These are phyloP conservation scores for Crocidura indochinensis DNA, from an alignment of 2,797 vertebrate genomes.

Conservation along the genomic window DNA sequence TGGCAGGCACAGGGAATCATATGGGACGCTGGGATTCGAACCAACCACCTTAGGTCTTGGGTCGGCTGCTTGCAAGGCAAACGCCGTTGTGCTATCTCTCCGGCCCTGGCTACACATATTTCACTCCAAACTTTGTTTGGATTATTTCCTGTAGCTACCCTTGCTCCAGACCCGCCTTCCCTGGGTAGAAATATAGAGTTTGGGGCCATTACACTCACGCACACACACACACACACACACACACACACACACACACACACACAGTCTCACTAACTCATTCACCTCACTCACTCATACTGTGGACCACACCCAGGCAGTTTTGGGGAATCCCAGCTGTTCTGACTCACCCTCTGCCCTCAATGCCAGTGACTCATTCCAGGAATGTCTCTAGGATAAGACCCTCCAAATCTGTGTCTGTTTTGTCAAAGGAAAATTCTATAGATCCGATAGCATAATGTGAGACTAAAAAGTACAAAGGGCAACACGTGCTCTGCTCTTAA, in stretches of 20 bases:
- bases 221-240: not conserved
- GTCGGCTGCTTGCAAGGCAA: too few species aligned
- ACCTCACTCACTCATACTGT: not conserved
- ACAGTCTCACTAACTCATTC: not conserved
- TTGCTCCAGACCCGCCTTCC: too few species aligned
- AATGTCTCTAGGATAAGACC: not conserved
- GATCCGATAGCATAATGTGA: not conserved
- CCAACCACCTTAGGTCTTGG: too few species aligned
- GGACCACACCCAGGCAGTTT: not conserved
- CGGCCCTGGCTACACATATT: too few species aligned
- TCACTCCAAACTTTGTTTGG: too few species aligned
- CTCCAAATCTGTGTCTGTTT: not conserved
- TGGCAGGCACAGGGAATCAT: too few species aligned
- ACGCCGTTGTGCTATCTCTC: too few species aligned
- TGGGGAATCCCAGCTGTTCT: not conserved
- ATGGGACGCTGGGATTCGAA: too few species aligned
- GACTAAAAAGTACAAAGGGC: not conserved
- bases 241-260: not conserved
- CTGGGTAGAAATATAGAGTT: too few species aligned
- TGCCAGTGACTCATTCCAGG: constrained; percentile 38
- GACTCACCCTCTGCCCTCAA: not conserved
- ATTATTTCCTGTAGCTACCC: too few species aligned
- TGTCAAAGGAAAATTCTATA: not conserved
- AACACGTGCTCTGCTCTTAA: not conserved
- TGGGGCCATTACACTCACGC: not conserved